Evolutionary conservation across 2,888 invertebrate species (phyloP).

Genomic region (Antheraea yamamai): DNA sequence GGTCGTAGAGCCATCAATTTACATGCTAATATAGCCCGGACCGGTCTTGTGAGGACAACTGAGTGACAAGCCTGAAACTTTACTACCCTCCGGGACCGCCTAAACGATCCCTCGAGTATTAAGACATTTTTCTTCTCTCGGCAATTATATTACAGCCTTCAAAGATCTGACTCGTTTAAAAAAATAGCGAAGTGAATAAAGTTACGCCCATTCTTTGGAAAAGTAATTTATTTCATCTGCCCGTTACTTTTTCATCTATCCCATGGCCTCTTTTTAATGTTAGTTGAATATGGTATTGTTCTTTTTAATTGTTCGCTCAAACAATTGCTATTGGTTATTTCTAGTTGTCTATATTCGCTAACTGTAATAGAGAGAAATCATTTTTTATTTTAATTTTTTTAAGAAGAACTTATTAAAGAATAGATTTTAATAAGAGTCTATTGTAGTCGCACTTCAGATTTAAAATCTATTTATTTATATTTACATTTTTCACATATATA

Average conservation of each 20-base stretch:
- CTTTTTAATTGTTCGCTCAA: neutral
- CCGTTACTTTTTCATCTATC: conserved; percentile 16
- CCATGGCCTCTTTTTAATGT: neutral
- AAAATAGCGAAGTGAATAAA: conserved; percentile 50
- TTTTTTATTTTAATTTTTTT: too few relatives aligned
- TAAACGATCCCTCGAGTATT: conserved; percentile 62
- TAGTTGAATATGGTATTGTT: neutral
- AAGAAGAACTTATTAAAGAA: too few relatives aligned
- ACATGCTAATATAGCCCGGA: conserved; percentile 62
- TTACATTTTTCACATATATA: too few relatives aligned
- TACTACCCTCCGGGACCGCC: conserved; percentile 46
- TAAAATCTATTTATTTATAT: too few relatives aligned
- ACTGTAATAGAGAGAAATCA: too few relatives aligned
- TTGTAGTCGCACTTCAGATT: too few relatives aligned
- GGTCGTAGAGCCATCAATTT: conserved; percentile 68
- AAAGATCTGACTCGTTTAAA: conserved; percentile 49
- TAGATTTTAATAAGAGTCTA: too few relatives aligned
- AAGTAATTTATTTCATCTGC: conserved; percentile 40
- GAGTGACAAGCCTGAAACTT: conserved; percentile 67
- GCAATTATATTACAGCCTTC: conserved; percentile 63
- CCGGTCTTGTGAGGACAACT: conserved; percentile 59
- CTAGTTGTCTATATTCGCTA: neutral
- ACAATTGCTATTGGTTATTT: neutral
- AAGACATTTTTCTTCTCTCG: conserved; percentile 64
- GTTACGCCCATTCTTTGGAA: conserved; percentile 40